Conservation (phyloP, 2,888 invertebrate genomes). For the Nebria brevicollis region DNA sequence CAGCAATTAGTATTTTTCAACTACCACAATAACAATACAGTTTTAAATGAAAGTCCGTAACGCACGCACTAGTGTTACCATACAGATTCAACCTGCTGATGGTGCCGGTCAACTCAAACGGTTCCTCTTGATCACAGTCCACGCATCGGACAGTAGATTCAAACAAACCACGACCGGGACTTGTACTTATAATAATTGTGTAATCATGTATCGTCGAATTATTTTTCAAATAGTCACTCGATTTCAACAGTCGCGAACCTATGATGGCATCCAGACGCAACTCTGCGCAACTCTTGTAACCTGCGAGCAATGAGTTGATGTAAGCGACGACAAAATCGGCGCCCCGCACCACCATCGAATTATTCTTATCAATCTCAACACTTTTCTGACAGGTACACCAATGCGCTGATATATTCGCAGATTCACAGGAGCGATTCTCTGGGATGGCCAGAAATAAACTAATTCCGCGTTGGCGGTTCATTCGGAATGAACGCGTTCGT, state of each 20-base stretch:
- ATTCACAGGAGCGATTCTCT: constrained; percentile 76
- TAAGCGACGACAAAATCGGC: constrained; percentile 71
- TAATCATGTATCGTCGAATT: constrained; percentile 69
- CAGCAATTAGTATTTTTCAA: constrained; percentile 23
- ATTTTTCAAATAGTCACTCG: constrained; percentile 59
- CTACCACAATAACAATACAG: constrained; percentile 78
- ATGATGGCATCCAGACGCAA: constrained; percentile 71
- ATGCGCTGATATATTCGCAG: constrained; percentile 82
- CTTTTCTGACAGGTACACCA: constrained; percentile 90
- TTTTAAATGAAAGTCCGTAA: constrained; percentile 78
- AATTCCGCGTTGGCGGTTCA: constrained; percentile 68
- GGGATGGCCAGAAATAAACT: constrained; percentile 84
- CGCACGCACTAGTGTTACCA: constrained; percentile 82
- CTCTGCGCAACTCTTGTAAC: constrained; percentile 73
- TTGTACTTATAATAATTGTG: constrained; percentile 71
- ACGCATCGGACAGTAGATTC: constrained; percentile 78
- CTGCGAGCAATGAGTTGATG: constrained; percentile 72
- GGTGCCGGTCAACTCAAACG: constrained; percentile 71
- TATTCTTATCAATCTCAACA: constrained; percentile 66
- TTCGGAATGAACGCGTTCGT: constrained; percentile 16
- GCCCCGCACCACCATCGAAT: constrained; percentile 68
- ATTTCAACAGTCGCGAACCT: constrained; percentile 73
- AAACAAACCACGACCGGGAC: constrained; percentile 78
- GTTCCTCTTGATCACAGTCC: constrained; percentile 53
- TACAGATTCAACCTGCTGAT: constrained; percentile 83